Conservation (phyloP, 2,797 vertebrate species). For the Morelia viridis region DNA sequence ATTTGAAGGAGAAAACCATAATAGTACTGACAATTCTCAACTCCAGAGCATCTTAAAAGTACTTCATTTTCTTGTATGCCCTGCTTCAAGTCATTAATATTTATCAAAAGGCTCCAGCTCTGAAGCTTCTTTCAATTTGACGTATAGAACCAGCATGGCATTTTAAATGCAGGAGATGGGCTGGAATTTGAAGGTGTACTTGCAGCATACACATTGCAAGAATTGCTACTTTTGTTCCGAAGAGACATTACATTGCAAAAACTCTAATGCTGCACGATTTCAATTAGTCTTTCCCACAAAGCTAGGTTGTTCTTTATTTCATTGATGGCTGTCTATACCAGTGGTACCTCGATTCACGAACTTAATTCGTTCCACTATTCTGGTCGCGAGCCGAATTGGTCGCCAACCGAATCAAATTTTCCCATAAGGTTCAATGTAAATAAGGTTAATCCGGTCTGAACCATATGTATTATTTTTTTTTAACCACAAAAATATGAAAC, state of each 20-base stretch:
- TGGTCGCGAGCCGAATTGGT: too few relatives aligned
- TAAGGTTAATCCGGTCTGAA: too few relatives aligned
- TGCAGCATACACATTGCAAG: background rate
- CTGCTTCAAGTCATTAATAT: conserved; percentile 35
- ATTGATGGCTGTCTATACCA: background rate
- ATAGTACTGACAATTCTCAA: conserved; percentile 54
- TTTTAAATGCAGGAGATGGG: background rate
- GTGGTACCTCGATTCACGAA: too few relatives aligned
- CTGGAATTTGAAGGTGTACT: background rate
- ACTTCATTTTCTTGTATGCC: conserved; percentile 38
- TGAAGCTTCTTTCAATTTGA: conserved; percentile 15
- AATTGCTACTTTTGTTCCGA: background rate
- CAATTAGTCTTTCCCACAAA: background rate
- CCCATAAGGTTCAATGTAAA: too few relatives aligned
- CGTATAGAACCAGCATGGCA: background rate
- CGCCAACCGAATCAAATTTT: too few relatives aligned
- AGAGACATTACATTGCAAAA: background rate
- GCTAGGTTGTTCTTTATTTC: background rate
- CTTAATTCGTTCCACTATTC: too few relatives aligned
- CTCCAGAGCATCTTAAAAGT: conserved; percentile 54
- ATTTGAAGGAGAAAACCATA: conserved; percentile 65
- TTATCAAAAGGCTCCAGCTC: conserved; percentile 35
- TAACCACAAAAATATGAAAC: too few relatives aligned
- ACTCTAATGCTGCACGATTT: background rate
- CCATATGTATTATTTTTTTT: too few relatives aligned